phyloP scores from a whole-genome alignment of 2,113 vertebrate genomes.

The Piaya cayana region DNA sequence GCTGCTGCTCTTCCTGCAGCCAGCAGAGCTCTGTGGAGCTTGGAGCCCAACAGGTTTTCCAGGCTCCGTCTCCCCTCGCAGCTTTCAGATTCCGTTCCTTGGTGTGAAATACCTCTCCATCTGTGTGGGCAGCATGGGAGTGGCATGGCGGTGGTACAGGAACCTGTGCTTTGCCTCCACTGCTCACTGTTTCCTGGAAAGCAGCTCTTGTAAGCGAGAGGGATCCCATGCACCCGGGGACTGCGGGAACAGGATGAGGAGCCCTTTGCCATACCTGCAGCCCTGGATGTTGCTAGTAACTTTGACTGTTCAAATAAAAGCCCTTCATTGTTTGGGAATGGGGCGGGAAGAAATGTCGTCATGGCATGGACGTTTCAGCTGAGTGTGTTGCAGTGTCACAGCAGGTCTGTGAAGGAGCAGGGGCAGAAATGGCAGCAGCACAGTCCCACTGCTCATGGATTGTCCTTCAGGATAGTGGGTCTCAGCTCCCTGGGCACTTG shows the following conservation, averaged over 20 bases:
- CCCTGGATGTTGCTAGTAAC: neutral
- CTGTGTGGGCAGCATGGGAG: neutral
- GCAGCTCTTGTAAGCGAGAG: neutral
- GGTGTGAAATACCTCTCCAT: neutral
- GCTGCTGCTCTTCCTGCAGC: neutral
- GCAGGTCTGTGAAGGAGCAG: accelerated
- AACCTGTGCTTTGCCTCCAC: neutral
- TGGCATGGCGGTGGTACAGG: accelerated
- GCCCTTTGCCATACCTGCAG: neutral
- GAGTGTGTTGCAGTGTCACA: accelerated
- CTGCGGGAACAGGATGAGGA: neutral
- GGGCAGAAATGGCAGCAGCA: neutral
- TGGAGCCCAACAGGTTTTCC: accelerated
- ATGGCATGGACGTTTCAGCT: neutral
- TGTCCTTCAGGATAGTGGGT: neutral
- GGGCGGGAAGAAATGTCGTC: neutral
- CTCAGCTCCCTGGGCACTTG: neutral
- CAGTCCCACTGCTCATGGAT: accelerated
- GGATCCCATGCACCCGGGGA: neutral
- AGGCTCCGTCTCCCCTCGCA: neutral
- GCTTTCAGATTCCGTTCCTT: neutral
- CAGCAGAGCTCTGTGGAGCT: accelerated
- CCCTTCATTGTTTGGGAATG: neutral
- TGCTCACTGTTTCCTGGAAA: slow-evolving; percentile 27
- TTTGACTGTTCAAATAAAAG: neutral